These are phyloP conservation scores for Apogon hyalosoma DNA, from an alignment of 2,797 vertebrate species.

Conservation along the genomic window DNA sequence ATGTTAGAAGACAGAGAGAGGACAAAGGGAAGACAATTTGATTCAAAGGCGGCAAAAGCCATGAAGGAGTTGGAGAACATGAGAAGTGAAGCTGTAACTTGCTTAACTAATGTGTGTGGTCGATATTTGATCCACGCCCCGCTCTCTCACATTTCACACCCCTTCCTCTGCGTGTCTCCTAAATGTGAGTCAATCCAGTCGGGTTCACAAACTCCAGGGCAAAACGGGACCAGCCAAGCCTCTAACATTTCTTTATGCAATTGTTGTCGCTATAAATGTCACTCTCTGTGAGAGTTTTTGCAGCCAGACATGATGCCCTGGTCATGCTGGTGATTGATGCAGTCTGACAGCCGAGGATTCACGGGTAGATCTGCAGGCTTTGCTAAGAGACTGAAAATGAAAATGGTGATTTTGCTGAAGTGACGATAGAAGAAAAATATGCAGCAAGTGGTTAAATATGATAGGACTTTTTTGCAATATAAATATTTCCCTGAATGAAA, in stretches of 20 bases:
- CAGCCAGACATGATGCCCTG: conserved; percentile 1
- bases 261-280: conserved; percentile 20
- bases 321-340: conserved; percentile 16
- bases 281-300: conserved; percentile 13
- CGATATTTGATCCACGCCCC: conserved; percentile 54
- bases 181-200: conserved; percentile 42
- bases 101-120: conserved; percentile 64
- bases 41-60: conserved; percentile 41
- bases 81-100: conserved; percentile 51
- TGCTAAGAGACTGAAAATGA: not conserved
- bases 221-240: conserved; percentile 4
- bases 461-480: not conserved
- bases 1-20: conserved; percentile 19
- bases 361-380: not conserved
- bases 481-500: not conserved
- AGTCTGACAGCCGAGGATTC: conserved; percentile 12
- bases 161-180: conserved; percentile 24
- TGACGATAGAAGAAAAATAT: not conserved
- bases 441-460: not conserved
- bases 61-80: conserved; percentile 49
- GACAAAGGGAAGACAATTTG: conserved; percentile 17
- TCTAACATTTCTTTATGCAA: conserved; percentile 3
- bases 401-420: not conserved
- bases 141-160: conserved; percentile 59
- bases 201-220: conserved; percentile 22